Percentiles rank a stretch among this genome's conserved stretches.
Evolutionary conservation across 1,140 invertebrate genomes (phyloP).

Genomic region (fruit fly (Drosophila melanogaster)): Release_6_plus_ISO1_MT NT_033777.3:20204501-20205000

Average conservation of each 20-base stretch:
- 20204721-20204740: slow-evolving; percentile 23
- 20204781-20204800: slow-evolving; percentile 65
- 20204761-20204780: slow-evolving; percentile 46
- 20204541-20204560: slow-evolving; percentile 58
- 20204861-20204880: slow-evolving; percentile 44
- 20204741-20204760: slow-evolving; percentile 63
- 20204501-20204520: not conserved
- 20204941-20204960: slow-evolving; percentile 23
- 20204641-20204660: slow-evolving; percentile 44
- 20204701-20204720: not conserved
- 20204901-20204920: slow-evolving; percentile 5
- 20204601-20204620: slow-evolving; percentile 40
- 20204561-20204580: slow-evolving; percentile 33
- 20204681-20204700: slow-evolving; percentile 67
- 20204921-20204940: not conserved
- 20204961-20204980: slow-evolving; percentile 33
- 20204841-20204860: slow-evolving; percentile 45
- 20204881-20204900: slow-evolving; percentile 10
- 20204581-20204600: not conserved
- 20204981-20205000: slow-evolving; percentile 57
- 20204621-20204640: slow-evolving; percentile 34
- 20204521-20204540: slow-evolving; percentile 27
- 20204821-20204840: slow-evolving; percentile 62
- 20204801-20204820: slow-evolving; percentile 81
- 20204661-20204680: slow-evolving; percentile 46